A percentile compares a stretch with the other conserved stretches of the same genome.
phyloP scores from a whole-genome alignment of 2,113 vertebrate genomes.

The Oncorhynchus keta region DNA sequence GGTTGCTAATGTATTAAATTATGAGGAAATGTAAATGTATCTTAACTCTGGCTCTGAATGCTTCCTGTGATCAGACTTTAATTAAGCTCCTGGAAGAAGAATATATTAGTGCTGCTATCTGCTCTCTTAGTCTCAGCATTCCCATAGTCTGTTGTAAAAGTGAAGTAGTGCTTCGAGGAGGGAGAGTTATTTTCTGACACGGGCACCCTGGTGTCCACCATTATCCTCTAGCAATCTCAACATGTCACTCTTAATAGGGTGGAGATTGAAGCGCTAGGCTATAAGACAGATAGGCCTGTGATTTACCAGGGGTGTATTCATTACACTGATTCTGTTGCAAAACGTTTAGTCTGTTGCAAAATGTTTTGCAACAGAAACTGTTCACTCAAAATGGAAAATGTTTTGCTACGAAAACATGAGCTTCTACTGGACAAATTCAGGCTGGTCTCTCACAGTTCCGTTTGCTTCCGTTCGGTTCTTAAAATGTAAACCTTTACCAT shows the following conservation, averaged over 20 bases:
- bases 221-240: constrained; percentile 46
- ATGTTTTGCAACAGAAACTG: no score
- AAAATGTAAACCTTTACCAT: no score
- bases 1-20: constrained; percentile 34
- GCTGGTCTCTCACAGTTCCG: no score
- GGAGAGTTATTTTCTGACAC: constrained; percentile 54
- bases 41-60: constrained; percentile 31
- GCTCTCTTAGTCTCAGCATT: constrained; percentile 33
- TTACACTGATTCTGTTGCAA: no score
- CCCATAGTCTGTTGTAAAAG: constrained; percentile 41
- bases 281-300: not conserved
- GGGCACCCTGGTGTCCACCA: constrained; percentile 42
- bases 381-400: no score
- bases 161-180: constrained; percentile 22
- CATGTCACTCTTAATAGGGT: constrained; percentile 16
- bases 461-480: no score
- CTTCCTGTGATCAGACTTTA: constrained; percentile 43
- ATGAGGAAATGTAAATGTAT: constrained; percentile 44
- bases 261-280: not conserved
- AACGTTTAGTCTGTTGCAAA: no score
- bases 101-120: constrained; percentile 48
- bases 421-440: no score
- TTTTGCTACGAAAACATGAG: no score
- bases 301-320: constrained; percentile 14
- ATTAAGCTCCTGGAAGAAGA: constrained; percentile 53